Conservation (phyloP, 2,888 invertebrate genomes). For the Bellardia bayeri region DNA sequence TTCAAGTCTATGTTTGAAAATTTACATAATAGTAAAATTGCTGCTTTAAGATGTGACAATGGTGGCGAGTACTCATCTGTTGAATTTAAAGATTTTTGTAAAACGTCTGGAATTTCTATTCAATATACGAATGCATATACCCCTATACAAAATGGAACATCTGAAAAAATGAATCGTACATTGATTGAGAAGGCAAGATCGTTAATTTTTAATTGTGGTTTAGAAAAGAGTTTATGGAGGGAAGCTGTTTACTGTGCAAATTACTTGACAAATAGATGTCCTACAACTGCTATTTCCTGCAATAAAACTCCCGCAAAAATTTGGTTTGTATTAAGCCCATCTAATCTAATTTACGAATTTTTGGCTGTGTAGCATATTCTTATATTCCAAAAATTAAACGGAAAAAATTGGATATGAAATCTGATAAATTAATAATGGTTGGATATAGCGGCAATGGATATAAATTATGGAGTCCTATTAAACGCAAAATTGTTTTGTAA, state of each 20-base stretch:
- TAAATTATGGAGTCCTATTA: slow-evolving; percentile 27
- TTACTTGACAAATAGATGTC: slow-evolving; percentile 19
- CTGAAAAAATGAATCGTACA: slow-evolving; percentile 22
- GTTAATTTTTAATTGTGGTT: background rate
- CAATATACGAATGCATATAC: slow-evolving; percentile 39
- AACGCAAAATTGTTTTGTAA: too few species aligned
- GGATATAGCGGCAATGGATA: slow-evolving; percentile 46
- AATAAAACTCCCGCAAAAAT: background rate
- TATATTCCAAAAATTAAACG: too few species aligned
- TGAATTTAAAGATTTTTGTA: slow-evolving; percentile 19
- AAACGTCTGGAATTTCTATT: background rate
- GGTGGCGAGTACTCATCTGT: slow-evolving; percentile 39
- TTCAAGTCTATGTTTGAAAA: too few species aligned
- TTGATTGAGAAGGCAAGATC: slow-evolving; percentile 15
- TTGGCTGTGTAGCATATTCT: too few species aligned
- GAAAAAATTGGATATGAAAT: too few species aligned
- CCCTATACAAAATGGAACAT: slow-evolving; percentile 32
- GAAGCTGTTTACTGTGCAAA: slow-evolving; percentile 11
- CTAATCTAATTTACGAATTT: too few species aligned
- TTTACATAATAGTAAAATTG: too few species aligned
- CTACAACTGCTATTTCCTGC: background rate
- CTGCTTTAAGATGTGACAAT: slow-evolving; percentile 52
- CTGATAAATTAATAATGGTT: slow-evolving; percentile 30
- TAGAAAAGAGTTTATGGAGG: background rate
- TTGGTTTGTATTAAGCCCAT: too few species aligned